Base-by-base conservation (phyloP, 1,140 invertebrate genomes). In the Popillia japonica region DNA sequence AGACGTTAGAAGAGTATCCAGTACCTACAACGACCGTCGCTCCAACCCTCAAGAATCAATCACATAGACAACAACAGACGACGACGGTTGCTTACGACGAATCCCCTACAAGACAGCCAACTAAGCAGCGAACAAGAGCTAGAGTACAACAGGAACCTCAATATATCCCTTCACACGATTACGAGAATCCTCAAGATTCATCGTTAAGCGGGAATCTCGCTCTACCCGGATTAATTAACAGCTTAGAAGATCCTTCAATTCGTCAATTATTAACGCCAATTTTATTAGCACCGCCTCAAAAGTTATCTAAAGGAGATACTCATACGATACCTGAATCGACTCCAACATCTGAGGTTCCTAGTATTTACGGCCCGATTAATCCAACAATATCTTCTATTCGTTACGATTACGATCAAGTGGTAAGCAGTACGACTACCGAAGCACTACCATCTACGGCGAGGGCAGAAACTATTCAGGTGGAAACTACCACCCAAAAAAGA, bases 221-320 rank as follows among this genome's bases (percentile, higher is more conserved):
- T 76, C 84, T 92, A 40, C 89, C 90, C 9, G 89, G 90, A 0
- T 82, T 91, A 22, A 89, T 92, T 0, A 92, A 92, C 81, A 89
- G 90, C 10, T 84, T 92, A 20, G 84, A 91, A 78, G 90, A 92
- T 72, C 85, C 83, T 82, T 80, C 83, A 40, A 80, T 86, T 27
- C 76, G 84, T 74, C 81, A 84, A 41, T 76, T 86, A 41, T 64
- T 86, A 55, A 78, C 80, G 11, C 84, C 85, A 6, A 82, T 82
- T 42, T 61, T 82, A 10, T 79, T 84, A 55, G 80, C 79, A 34
- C 84, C 83, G 4, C 79, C 82, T 14, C 41, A 48, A 76, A 44
- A 44, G 80, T 2, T 17, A 44, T 2, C 68, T 59, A 3, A 79
- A 72, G 2, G 68, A 61, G 10, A 9, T 9, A 84, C 40, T 17